Evolutionary conservation across 2,797 vertebrate genomes (phyloP).

Genomic region (Kryptopterus vitreolus): DNA sequence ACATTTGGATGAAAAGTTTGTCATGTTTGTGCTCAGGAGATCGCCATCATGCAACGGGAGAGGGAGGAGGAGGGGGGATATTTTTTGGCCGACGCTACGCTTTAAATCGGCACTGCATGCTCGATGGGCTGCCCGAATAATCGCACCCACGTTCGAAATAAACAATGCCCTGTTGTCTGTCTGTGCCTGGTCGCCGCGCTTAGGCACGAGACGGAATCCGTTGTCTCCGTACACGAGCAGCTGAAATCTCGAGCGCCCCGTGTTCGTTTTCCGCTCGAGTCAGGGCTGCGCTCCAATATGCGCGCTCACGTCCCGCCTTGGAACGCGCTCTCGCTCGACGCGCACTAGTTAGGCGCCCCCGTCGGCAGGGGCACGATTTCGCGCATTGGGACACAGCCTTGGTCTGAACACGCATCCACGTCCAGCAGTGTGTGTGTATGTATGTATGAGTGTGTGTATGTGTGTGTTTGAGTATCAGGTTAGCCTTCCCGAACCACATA

Average conservation of each 20-base stretch:
- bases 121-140: background rate
- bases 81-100: too few relatives aligned
- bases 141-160: too few relatives aligned
- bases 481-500: conserved; percentile 44
- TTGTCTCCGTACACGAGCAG: too few relatives aligned
- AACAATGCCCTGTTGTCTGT: too few relatives aligned
- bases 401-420: conserved; percentile 54
- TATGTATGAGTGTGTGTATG: conserved; percentile 28
- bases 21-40: conserved; percentile 32
- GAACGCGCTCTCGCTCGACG: background rate
- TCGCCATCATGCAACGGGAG: background rate
- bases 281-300: conserved; percentile 24
- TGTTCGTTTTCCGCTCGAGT: conserved; percentile 47
- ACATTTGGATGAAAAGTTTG: conserved; percentile 37
- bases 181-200: too few relatives aligned
- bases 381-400: conserved; percentile 15
- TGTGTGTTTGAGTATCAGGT: conserved; percentile 32
- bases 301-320: background rate
- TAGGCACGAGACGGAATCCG: background rate
- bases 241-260: conserved; percentile 18
- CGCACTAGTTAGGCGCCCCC: conserved; percentile 9
- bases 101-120: background rate
- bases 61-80: too few relatives aligned
- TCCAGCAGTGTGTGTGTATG: conserved; percentile 49
- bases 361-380: background rate